Percentiles rank a stretch among this genome's conserved stretches.
phyloP scores from a whole-genome alignment of 2,888 invertebrate genomes.

The Ophioninae sp. region DNA sequence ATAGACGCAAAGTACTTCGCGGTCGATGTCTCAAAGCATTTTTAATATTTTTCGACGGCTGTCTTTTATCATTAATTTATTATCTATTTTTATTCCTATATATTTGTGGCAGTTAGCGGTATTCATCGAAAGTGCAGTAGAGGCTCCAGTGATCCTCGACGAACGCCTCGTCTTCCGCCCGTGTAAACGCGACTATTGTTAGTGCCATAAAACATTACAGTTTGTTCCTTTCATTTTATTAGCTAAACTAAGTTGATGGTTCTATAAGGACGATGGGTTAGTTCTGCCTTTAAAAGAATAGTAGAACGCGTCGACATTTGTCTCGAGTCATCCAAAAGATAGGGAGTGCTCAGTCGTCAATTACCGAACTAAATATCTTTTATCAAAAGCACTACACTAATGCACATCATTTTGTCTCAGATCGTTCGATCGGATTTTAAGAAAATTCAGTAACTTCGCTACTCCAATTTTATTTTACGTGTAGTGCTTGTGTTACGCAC shows the following conservation, averaged over 20 bases:
- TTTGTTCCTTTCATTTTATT: constrained; percentile 7
- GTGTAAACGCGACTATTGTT: constrained; percentile 13
- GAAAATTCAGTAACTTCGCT: constrained; percentile 16
- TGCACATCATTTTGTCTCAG: constrained; percentile 21
- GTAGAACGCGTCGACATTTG: constrained; percentile 38
- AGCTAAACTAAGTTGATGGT: constrained; percentile 7
- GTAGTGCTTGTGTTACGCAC: constrained; percentile 17
- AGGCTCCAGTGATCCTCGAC: not conserved
- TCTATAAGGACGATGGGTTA: not conserved
- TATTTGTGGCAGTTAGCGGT: constrained; percentile 47
- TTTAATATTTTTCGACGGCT: constrained; percentile 67
- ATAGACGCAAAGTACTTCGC: constrained; percentile 58
- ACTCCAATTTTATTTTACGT: not conserved
- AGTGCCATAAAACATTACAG: constrained; percentile 48
- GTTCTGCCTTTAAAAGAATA: constrained; percentile 9
- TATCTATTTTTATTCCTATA: constrained; percentile 65
- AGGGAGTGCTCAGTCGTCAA: not conserved
- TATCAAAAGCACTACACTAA: not conserved
- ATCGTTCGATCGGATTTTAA: constrained; percentile 3
- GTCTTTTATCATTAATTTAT: constrained; percentile 66
- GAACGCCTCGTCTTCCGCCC: constrained; percentile 41
- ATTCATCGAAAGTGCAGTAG: not conserved
- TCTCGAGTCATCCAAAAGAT: constrained; percentile 6
- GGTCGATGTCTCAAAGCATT: constrained; percentile 63
- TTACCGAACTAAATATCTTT: not conserved